Conservation (phyloP, 2,113 vertebrate genomes). For the Porphyrio hochstetteri region DNA sequence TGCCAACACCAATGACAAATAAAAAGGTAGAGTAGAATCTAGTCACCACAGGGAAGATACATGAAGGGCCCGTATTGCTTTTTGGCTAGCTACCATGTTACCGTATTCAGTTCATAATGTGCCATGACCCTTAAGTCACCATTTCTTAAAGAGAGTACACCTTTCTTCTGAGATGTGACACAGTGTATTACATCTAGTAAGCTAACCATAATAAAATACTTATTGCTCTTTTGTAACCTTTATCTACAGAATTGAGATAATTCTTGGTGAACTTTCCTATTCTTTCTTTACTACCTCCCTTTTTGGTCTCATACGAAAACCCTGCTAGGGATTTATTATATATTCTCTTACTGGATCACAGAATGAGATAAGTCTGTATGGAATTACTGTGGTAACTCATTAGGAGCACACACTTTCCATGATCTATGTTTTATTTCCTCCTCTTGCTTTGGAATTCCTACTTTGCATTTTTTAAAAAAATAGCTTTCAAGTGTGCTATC, state of each 20-base stretch:
- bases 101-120: not conserved
- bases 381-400: not conserved
- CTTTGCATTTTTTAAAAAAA: not conserved
- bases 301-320: not conserved
- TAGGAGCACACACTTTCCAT: not conserved
- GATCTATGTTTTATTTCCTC: not conserved
- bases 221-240: not conserved
- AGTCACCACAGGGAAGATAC: not conserved
- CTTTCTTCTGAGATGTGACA: not conserved
- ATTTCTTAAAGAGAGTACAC: not conserved
- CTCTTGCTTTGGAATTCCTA: not conserved
- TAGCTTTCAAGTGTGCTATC: not conserved
- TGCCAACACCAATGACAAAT: not conserved
- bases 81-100: not conserved
- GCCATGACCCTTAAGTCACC: not conserved
- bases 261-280: not conserved
- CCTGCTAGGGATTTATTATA: not conserved
- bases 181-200: not conserved
- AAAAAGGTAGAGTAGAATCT: not conserved
- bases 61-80: fast-evolving
- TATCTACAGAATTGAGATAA: not conserved
- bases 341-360: not conserved
- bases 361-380: not conserved
- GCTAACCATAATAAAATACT: not conserved
- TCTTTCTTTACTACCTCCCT: not conserved